Evolutionary conservation across 2,888 invertebrate genomes (phyloP), one percentile per base, ranked within the genome.

Genomic region (Drosophila putrida): DNA sequence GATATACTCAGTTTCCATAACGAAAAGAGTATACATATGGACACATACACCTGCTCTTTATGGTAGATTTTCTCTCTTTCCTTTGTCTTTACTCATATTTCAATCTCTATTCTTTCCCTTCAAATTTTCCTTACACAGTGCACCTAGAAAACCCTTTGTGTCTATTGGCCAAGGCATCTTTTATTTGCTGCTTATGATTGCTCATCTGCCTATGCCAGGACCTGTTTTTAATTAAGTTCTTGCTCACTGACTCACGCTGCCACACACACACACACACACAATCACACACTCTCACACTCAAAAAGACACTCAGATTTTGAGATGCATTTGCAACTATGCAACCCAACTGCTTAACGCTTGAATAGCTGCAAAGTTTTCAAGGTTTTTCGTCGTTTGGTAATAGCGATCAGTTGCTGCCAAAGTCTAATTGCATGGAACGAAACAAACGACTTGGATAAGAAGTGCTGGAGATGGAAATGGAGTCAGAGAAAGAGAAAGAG

Each of bases 341-440:
- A 46, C 43, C 57, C 50, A 66, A 66, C 47, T 63, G 63, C 49
- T 73, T 73, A 11, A 82, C 80, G 71, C 83, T 77, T 71, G 70
- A 81, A 66, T 82, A 44, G 71, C 65, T 82, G 33, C 66, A 68
- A 70, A 75, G 69, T 70, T 68, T 70, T 81, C 66, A 77, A 78
- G 79, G 81, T 75, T 79, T 62, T 55, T 63, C 59, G 49, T 64
- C 63, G 80, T 50, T 64, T 57, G 63, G 60, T 69, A 77, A 76
- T 75, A 67, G 73, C 78, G 87, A 89, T 82, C 85, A 80, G 72
- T 75, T 70, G 79, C 82, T 84, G 83, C 88, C 84, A 89, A 86
- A 89, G 78, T 89, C 85, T 86, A 86, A 86, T 86, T 86, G 85
- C 85, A 82, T 78, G 85, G 85, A 86, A 86, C 88, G 85, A 84